These are phyloP conservation scores for Elysia chlorotica DNA, from an alignment of 1,140 invertebrate species.

Conservation along the genomic window DNA sequence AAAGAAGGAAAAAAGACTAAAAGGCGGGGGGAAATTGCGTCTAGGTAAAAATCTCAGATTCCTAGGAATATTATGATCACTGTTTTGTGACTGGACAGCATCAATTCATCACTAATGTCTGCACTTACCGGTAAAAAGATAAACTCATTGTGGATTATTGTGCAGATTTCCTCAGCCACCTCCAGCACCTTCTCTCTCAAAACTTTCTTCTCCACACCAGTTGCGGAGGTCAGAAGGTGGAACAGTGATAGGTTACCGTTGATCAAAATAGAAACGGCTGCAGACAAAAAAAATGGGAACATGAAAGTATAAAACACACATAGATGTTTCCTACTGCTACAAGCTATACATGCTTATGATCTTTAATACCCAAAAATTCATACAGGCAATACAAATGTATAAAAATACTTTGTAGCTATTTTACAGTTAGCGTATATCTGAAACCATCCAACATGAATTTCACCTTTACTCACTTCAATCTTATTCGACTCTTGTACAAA, in stretches of 20 bases:
- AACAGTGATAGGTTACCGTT: conserved; percentile 2
- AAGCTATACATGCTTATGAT: not conserved
- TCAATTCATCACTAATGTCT: not conserved
- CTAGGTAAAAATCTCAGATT: too few species aligned
- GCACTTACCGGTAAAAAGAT: conserved; percentile 17
- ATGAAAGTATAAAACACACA: not conserved
- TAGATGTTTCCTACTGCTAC: not conserved
- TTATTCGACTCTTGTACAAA: too few species aligned
- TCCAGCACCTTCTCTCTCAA: conserved; percentile 16
- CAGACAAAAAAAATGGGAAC: not conserved
- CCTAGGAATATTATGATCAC: too few species aligned
- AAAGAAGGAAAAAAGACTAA: not conserved
- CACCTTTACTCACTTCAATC: not conserved
- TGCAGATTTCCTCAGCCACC: conserved; percentile 11
- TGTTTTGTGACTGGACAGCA: too few species aligned
- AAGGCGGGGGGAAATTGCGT: too few species aligned
- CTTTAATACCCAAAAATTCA: not conserved
- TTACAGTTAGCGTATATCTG: not conserved
- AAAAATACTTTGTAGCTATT: not conserved
- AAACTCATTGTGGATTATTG: conserved; percentile 14
- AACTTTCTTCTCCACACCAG: not conserved
- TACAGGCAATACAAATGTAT: not conserved
- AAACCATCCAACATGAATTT: not conserved
- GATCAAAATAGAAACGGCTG: conserved; percentile 1
- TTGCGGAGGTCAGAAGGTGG: not conserved